Percentiles rank a stretch among this genome's conserved stretches.
Conservation (phyloP, 2,888 invertebrate species). For the Artemia sp. region DNA sequence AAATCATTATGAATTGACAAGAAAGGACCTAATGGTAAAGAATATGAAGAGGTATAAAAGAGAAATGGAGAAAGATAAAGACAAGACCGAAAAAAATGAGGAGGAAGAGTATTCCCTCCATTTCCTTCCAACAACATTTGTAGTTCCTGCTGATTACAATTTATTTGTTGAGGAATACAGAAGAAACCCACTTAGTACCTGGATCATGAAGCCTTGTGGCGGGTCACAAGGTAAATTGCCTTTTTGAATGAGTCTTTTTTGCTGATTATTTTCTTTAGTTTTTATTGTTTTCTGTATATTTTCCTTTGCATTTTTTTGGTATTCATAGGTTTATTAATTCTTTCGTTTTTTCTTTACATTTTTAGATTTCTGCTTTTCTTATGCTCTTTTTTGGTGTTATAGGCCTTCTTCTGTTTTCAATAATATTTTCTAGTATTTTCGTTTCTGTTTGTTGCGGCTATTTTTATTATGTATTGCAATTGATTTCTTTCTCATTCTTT, state of each 20-base stretch:
- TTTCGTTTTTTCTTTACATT: too few relatives aligned
- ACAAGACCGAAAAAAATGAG: conserved; percentile 53
- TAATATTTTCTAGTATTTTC: too few relatives aligned
- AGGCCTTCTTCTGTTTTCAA: too few relatives aligned
- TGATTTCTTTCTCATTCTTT: too few relatives aligned
- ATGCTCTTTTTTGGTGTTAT: too few relatives aligned
- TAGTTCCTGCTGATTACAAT: conserved; percentile 87
- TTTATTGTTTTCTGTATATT: too few relatives aligned
- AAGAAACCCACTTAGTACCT: conserved; percentile 80
- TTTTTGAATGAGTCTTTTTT: conserved; percentile 28
- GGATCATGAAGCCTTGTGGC: conserved; percentile 96
- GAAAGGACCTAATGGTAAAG: conserved; percentile 88
- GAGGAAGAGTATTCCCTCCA: conserved; percentile 48
- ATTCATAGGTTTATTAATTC: too few relatives aligned
- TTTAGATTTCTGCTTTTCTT: too few relatives aligned
- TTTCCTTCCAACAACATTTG: conserved; percentile 82
- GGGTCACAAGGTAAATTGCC: conserved; percentile 45
- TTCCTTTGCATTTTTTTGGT: too few relatives aligned
- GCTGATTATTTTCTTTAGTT: too few relatives aligned
- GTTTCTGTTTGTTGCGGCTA: too few relatives aligned
- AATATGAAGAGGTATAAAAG: conserved; percentile 86
- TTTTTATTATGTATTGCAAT: too few relatives aligned
- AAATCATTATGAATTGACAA: conserved; percentile 81
- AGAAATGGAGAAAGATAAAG: conserved; percentile 78
- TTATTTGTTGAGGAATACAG: conserved; percentile 92